Conservation (phyloP, 2,113 vertebrate genomes). For the Phycodurus eques region DNA sequence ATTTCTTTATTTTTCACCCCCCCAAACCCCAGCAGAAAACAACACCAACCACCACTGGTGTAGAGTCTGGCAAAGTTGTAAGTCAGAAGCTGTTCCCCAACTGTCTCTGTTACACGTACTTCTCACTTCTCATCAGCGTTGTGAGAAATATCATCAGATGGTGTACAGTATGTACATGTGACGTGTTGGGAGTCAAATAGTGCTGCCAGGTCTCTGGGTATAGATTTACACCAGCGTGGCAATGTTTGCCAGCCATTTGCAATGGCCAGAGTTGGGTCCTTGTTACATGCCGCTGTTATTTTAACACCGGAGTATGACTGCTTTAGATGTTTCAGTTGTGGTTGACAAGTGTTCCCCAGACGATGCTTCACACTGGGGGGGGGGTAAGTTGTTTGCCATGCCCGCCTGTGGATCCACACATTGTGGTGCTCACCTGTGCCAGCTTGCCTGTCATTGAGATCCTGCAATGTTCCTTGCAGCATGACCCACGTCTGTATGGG, state of each 20-base stretch:
- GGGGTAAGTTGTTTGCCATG: constrained; percentile 16
- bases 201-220: constrained; percentile 54
- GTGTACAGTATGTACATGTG: constrained; percentile 24
- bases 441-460: constrained; percentile 57
- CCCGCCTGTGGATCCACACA: constrained; percentile 24
- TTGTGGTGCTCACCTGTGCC: constrained; percentile 59
- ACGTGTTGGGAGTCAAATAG: constrained; percentile 53
- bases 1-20: too few species aligned
- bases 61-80: neutral
- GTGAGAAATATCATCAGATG: constrained; percentile 38
- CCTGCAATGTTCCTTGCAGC: constrained; percentile 57
- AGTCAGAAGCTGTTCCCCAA: neutral
- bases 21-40: too few species aligned
- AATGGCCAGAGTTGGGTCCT: constrained; percentile 33
- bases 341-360: constrained; percentile 41
- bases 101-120: constrained; percentile 10
- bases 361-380: constrained; percentile 5
- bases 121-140: constrained; percentile 36
- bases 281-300: constrained; percentile 57
- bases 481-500: constrained; percentile 60
- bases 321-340: constrained; percentile 50
- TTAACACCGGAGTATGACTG: constrained; percentile 54
- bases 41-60: neutral
- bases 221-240: constrained; percentile 50
- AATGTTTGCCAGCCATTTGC: constrained; percentile 41